phyloP scores from a whole-genome alignment of 1,140 invertebrate genomes.

The Schlechtendalia chinensis region DNA sequence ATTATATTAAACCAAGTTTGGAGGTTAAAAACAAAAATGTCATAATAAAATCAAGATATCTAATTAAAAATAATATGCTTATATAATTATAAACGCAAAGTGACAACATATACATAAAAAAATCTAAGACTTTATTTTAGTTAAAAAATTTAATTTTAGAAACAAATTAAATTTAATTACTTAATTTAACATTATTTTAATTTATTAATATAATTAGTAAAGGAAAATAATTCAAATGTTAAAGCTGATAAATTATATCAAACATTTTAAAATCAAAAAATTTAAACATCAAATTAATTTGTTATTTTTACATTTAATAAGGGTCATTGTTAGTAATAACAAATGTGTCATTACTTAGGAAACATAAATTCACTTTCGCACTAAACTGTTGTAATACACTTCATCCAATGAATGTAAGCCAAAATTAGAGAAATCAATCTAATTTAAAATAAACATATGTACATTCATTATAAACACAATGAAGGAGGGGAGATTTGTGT shows the following conservation, averaged over 20 bases:
- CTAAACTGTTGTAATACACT: neutral
- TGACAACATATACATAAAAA: too few species aligned
- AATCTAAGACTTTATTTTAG: too few species aligned
- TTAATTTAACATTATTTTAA: too few species aligned
- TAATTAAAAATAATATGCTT: neutral
- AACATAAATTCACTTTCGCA: slow-evolving; percentile 18
- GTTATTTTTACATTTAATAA: too few species aligned
- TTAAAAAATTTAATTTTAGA: too few species aligned
- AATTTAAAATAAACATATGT: neutral
- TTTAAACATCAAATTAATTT: too few species aligned
- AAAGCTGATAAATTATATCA: neutral
- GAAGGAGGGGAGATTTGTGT: neutral
- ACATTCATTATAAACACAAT: neutral
- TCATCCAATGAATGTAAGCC: neutral
- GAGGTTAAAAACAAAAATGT: neutral
- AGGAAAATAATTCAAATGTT: neutral
- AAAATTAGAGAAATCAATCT: slow-evolving; percentile 13
- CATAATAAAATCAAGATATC: neutral
- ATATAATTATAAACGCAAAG: neutral
- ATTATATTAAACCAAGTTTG: neutral
- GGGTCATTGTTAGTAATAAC: too few species aligned
- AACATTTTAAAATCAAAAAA: neutral
- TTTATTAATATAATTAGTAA: too few species aligned
- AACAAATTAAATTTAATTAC: too few species aligned
- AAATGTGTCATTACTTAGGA: neutral